phyloP scores from a whole-genome alignment of 2,888 invertebrate species.

The Drosophila siamana region DNA sequence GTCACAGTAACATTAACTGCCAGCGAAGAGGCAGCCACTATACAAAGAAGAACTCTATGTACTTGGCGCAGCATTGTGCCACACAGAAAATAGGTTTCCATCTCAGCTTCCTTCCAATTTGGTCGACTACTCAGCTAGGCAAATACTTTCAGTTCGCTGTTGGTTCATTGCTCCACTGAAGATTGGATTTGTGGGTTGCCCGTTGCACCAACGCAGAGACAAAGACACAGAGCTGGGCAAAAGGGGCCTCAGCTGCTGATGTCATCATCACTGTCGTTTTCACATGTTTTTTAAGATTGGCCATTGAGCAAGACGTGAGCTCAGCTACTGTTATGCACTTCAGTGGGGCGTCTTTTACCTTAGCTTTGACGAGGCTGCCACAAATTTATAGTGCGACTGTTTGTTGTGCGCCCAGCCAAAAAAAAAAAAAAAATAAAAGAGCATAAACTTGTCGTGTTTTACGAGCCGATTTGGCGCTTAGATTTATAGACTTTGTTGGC shows the following conservation, averaged over 20 bases:
- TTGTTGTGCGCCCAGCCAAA: slow-evolving; percentile 21
- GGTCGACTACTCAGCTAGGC: slow-evolving; percentile 35
- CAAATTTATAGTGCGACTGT: slow-evolving; percentile 13
- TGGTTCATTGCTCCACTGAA: slow-evolving; percentile 25
- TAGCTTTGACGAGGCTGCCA: slow-evolving; percentile 8
- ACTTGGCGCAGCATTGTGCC: slow-evolving; percentile 10
- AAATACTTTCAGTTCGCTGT: slow-evolving; percentile 37
- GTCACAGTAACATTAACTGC: slow-evolving; percentile 35
- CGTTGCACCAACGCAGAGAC: background rate
- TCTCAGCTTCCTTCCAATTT: slow-evolving; percentile 38
- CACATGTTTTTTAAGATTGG: slow-evolving; percentile 30
- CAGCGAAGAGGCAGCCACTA: background rate
- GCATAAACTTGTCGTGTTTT: slow-evolving; percentile 64
- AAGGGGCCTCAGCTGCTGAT: slow-evolving; percentile 25
- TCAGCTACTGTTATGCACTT: background rate
- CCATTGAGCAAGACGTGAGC: slow-evolving; percentile 27
- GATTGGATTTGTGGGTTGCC: slow-evolving; percentile 18
- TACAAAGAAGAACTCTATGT: slow-evolving; percentile 12
- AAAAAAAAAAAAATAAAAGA: too few relatives aligned
- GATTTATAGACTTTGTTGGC: slow-evolving; percentile 68
- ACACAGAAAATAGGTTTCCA: slow-evolving; percentile 15
- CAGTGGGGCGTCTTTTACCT: background rate
- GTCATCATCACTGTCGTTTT: slow-evolving; percentile 37
- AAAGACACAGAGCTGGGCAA: slow-evolving; percentile 1
- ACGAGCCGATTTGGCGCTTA: slow-evolving; percentile 64